Conservation (phyloP, 2,888 invertebrate genomes). For the Melolontha melolontha region DNA sequence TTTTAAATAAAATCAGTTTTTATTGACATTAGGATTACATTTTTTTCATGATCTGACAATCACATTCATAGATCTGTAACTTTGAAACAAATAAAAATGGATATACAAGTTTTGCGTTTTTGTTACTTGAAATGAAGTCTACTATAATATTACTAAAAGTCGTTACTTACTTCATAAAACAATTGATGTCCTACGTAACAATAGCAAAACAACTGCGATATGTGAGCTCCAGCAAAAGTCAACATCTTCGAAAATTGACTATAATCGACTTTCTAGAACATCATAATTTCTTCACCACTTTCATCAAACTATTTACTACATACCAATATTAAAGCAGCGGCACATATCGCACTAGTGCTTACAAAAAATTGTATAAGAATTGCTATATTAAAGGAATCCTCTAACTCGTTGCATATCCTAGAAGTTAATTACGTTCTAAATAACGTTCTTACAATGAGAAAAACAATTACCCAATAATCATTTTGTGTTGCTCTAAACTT, state of each 20-base stretch:
- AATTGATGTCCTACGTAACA: slow-evolving; percentile 38
- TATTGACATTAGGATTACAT: no score
- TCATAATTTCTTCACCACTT: not conserved
- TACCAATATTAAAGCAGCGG: slow-evolving; percentile 45
- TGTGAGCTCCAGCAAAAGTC: slow-evolving; percentile 35
- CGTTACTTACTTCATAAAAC: slow-evolving; percentile 12
- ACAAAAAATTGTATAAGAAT: slow-evolving; percentile 47
- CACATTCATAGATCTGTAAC: no score
- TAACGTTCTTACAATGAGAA: not conserved
- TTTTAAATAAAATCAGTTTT: no score
- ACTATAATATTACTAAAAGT: not conserved
- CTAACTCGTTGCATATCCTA: slow-evolving; percentile 47
- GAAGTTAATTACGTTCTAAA: not conserved
- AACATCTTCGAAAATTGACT: slow-evolving; percentile 38
- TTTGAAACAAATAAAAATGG: no score
- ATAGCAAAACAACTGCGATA: slow-evolving; percentile 39
- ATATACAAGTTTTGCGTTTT: no score
- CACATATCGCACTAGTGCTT: slow-evolving; percentile 47
- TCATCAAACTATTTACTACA: not conserved
- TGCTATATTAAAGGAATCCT: slow-evolving; percentile 43
- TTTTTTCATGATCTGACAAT: no score
- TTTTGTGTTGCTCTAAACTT: slow-evolving; percentile 47
- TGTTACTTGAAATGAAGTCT: no score
- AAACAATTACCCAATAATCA: slow-evolving; percentile 45
- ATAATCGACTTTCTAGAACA: slow-evolving; percentile 30